phyloP scores from a whole-genome alignment of 2,797 vertebrate species.

The Aulostomus chinensis region DNA sequence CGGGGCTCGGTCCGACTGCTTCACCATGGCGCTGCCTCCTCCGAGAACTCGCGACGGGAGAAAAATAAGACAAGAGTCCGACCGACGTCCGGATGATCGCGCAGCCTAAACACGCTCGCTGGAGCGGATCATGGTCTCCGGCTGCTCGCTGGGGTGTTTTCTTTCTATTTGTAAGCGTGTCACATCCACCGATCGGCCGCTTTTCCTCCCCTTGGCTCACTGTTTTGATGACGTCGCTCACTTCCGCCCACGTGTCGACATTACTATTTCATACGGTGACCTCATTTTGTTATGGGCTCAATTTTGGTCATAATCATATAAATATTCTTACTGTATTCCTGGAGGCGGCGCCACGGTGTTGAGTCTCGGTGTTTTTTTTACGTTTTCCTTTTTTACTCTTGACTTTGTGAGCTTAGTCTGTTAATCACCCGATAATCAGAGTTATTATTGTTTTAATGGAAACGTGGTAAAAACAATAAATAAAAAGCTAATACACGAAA shows the following conservation, averaged over 20 bases:
- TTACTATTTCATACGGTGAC: constrained; percentile 54
- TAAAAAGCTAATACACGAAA: neutral
- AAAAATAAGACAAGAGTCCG: constrained; percentile 9
- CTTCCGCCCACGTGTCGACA: constrained; percentile 82
- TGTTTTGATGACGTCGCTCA: constrained; percentile 80
- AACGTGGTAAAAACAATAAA: too few relatives aligned
- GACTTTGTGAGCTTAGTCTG: too few relatives aligned
- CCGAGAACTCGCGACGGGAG: constrained; percentile 12
- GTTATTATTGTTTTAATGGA: too few relatives aligned
- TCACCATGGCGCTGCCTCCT: constrained; percentile 78
- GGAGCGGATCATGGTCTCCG: constrained; percentile 50
- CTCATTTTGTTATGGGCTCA: too few relatives aligned
- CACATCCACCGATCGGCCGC: constrained; percentile 59
- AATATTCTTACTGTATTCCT: too few relatives aligned
- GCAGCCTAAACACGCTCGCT: constrained; percentile 21
- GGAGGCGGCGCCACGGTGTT: too few relatives aligned
- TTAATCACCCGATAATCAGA: too few relatives aligned
- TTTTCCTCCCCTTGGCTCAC: constrained; percentile 56
- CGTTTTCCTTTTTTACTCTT: too few relatives aligned
- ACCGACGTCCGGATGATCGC: neutral
- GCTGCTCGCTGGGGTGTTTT: constrained; percentile 47
- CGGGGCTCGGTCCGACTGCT: constrained; percentile 92
- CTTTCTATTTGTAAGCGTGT: constrained; percentile 72
- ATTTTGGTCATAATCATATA: too few relatives aligned
- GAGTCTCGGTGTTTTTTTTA: too few relatives aligned